These are phyloP conservation scores for Heterodera carotae DNA, from an alignment of 1,140 invertebrate genomes.

Conservation along the genomic window DNA sequence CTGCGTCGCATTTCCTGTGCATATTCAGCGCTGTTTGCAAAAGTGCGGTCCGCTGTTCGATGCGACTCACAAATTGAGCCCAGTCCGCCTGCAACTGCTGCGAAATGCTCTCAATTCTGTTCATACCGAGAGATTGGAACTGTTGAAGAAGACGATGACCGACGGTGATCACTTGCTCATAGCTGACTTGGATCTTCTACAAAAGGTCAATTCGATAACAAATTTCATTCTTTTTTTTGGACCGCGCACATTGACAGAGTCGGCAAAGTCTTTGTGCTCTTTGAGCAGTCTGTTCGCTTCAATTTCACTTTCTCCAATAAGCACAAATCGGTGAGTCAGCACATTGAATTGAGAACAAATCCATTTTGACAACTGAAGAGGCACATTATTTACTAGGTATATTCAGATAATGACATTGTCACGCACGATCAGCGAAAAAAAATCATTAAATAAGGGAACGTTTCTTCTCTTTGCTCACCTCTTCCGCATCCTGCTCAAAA, in stretches of 20 bases:
- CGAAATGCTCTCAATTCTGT: slow-evolving; percentile 36
- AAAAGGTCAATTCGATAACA: slow-evolving; percentile 24
- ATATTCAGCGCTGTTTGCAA: slow-evolving; percentile 36
- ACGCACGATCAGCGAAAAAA: neutral
- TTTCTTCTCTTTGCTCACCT: neutral
- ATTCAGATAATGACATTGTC: slow-evolving; percentile 1
- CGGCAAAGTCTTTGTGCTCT: slow-evolving; percentile 40
- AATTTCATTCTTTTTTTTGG: slow-evolving; percentile 29
- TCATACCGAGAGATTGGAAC: slow-evolving; percentile 22
- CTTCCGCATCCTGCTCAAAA: slow-evolving; percentile 43
- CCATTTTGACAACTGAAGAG: slow-evolving; percentile 38
- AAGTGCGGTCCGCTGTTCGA: slow-evolving; percentile 36
- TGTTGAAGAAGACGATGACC: slow-evolving; percentile 34
- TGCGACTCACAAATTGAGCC: slow-evolving; percentile 20
- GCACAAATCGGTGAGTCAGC: slow-evolving; percentile 30
- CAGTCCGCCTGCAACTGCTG: slow-evolving; percentile 38
- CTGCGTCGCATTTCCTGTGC: slow-evolving; percentile 38
- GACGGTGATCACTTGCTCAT: slow-evolving; percentile 41
- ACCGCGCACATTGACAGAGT: slow-evolving; percentile 31
- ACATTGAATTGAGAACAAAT: slow-evolving; percentile 29
- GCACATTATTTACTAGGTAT: too few relatives aligned
- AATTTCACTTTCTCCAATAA: slow-evolving; percentile 29
- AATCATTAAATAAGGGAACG: neutral
- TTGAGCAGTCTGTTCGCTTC: slow-evolving; percentile 31
- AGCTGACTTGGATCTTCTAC: slow-evolving; percentile 47